These are phyloP conservation scores for Hirudinaria manillensis DNA, from an alignment of 2,888 invertebrate genomes.

Conservation along the genomic window DNA sequence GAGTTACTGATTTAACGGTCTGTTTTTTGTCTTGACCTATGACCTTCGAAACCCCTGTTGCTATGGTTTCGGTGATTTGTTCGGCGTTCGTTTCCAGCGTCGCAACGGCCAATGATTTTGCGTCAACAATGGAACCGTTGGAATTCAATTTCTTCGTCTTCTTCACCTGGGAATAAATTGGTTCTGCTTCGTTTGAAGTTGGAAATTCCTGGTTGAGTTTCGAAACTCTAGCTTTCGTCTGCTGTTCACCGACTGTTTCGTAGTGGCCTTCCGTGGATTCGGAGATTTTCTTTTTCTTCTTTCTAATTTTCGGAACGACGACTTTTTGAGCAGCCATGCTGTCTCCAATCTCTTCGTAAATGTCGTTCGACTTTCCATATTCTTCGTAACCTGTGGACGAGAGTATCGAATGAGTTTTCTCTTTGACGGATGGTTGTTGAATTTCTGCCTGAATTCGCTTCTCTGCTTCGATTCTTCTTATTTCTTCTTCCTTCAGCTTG, in stretches of 20 bases:
- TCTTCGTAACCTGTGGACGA: not conserved
- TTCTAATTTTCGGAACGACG: not conserved
- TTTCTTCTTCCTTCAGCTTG: not conserved
- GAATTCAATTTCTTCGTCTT: slow-evolving; percentile 1
- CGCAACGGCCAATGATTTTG: not conserved
- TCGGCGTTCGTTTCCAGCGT: slow-evolving; percentile 11
- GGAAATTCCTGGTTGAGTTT: not conserved
- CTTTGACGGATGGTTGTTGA: not conserved
- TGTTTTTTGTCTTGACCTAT: slow-evolving; percentile 15
- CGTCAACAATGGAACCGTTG: not conserved
- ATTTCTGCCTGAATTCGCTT: not conserved
- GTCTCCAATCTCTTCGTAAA: slow-evolving; percentile 14
- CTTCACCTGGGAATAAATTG: slow-evolving; percentile 23
- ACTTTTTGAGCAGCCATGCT: not conserved
- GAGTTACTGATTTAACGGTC: not conserved
- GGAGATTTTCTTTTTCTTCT: slow-evolving; percentile 16
- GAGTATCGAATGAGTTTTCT: not conserved
- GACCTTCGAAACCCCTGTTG: not conserved
- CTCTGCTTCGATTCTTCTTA: not conserved
- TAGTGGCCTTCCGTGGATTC: not conserved
- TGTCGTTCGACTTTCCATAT: not conserved
- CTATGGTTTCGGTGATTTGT: slow-evolving; percentile 10
- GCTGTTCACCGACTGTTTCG: not conserved
- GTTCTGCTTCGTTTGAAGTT: not conserved
- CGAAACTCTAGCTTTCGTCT: not conserved